Evolutionary conservation across 2,797 vertebrate genomes (phyloP).

Genomic region (Carcharodon carcharias): DNA sequence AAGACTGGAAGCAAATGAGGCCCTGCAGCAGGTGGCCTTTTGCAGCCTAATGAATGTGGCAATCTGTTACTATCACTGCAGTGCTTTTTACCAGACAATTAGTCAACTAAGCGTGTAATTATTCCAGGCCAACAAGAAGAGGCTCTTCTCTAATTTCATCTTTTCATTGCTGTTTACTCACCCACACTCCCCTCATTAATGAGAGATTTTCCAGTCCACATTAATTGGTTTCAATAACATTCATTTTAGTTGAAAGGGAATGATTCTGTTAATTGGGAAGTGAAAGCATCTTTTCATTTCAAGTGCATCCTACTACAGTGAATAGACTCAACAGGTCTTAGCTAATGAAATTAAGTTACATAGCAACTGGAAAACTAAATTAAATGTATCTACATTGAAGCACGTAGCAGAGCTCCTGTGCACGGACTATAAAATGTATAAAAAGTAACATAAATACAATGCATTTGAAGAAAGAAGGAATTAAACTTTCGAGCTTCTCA

Average conservation of each 20-base stretch:
- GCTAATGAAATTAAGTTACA: conserved; percentile 99
- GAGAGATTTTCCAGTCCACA: conserved; percentile 99
- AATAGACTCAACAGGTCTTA: conserved; percentile 89
- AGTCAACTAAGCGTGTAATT: conserved; percentile 99
- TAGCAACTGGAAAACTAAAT: conserved; percentile 82
- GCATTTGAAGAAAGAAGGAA: conserved; percentile 48
- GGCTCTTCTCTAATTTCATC: conserved; percentile 99
- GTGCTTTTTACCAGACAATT: conserved; percentile 99
- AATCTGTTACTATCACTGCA: conserved; percentile 94
- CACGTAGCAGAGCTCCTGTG: conserved; percentile 81
- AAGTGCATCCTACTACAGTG: conserved; percentile 84
- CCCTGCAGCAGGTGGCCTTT: conserved; percentile 99
- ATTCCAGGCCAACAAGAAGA: conserved; percentile 98
- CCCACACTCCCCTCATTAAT: conserved; percentile 99
- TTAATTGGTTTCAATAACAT: conserved; percentile 99
- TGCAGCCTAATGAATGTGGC: conserved; percentile 98
- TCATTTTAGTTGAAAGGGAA: conserved; percentile 99
- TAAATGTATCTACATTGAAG: conserved; percentile 98
- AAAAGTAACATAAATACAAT: conserved; percentile 51
- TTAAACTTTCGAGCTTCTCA: conserved; percentile 52
- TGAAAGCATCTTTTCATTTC: conserved; percentile 92
- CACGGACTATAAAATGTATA: conserved; percentile 76
- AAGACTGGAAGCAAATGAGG: conserved; percentile 78
- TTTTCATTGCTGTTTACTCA: conserved; percentile 99
- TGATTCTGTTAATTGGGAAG: conserved; percentile 98